phyloP scores from a whole-genome alignment of 2,797 vertebrate genomes.

The Eurystomus glaucurus region DNA sequence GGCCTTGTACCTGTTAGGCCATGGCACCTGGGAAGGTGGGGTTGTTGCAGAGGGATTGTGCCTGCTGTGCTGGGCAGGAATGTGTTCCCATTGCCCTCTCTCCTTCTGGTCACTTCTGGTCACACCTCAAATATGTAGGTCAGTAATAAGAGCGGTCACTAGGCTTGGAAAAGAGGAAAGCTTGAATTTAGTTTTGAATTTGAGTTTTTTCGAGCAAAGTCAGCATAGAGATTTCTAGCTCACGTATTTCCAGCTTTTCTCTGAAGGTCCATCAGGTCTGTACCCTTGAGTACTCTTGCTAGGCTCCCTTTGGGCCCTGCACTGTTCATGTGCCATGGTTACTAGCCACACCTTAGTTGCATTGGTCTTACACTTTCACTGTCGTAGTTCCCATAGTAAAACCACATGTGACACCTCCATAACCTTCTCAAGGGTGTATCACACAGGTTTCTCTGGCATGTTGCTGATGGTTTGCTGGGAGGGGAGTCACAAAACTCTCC shows the following conservation, averaged over 20 bases:
- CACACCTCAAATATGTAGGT: neutral
- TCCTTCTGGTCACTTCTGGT: too few species aligned
- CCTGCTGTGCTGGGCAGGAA: too few species aligned
- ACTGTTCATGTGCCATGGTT: accelerated
- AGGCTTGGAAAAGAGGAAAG: neutral
- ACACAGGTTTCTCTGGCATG: neutral
- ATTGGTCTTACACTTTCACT: neutral
- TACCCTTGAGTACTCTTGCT: neutral
- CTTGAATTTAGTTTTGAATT: neutral
- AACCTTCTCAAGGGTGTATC: neutral
- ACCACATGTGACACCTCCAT: neutral
- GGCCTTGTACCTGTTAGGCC: too few species aligned
- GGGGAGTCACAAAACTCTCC: neutral
- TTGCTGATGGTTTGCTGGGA: neutral
- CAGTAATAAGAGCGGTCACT: neutral
- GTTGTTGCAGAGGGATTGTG: too few species aligned
- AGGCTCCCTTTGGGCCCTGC: accelerated
- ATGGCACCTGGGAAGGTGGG: too few species aligned
- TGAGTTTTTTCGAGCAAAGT: neutral
- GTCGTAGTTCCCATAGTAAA: neutral
- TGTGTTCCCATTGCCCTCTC: too few species aligned
- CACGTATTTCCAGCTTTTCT: neutral
- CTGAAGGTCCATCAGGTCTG: neutral
- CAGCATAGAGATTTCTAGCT: neutral
- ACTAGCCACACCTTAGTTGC: too few species aligned